Base-by-base conservation (phyloP, 2,113 vertebrate species). In the Pseudopodoces humilis region DNA sequence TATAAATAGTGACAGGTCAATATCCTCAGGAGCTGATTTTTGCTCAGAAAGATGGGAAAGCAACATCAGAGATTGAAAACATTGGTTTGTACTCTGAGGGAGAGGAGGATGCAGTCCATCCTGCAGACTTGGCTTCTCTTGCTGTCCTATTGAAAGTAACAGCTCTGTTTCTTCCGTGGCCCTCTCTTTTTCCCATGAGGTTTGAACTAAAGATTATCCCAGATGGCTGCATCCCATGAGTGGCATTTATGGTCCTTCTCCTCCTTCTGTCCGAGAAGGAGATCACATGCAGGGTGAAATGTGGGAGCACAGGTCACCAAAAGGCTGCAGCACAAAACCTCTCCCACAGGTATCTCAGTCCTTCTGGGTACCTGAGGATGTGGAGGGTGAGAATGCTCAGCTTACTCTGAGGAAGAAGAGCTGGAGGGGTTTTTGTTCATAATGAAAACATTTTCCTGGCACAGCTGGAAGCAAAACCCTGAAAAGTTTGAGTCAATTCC, bases 261-360 rank as follows among this genome's bases (percentile, higher is more conserved):
- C 30, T 86, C 50, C 37, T 80, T 7, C 49, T 67, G 46, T 44
- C 46, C 56, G 53, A 49, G 37, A 21, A 67, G 41, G 64, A 58
- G 70, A 25, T 41, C 50, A 21, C 6, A 7, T 0, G 0, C 15
- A 22, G 25, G 47, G 30, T 62, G 64, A 63, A 67, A 52, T 2
- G 2, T 31, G 49, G 50, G 53, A 88, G 37, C 58, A 44, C 7
- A 41, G 27, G 30, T 68, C 6, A 4, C 30, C 62, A 41, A 31
- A 44, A 65, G 16, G 18, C 28, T 16, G 71, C 75, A 83, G 68
- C 47, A 68, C 56, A 60, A 71, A 78, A 10, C 1, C 0, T 89
- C 62, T 62, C 70, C 82, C 27, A 6, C 23, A 59, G 74, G 43
- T 44, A 63, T 16, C 64, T 90, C 15, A 2, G 52, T 59, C 62